Percentiles rank a stretch among this genome's conserved stretches.
Conservation (phyloP, 2,113 vertebrate genomes). For the Chrysemys picta region DNA sequence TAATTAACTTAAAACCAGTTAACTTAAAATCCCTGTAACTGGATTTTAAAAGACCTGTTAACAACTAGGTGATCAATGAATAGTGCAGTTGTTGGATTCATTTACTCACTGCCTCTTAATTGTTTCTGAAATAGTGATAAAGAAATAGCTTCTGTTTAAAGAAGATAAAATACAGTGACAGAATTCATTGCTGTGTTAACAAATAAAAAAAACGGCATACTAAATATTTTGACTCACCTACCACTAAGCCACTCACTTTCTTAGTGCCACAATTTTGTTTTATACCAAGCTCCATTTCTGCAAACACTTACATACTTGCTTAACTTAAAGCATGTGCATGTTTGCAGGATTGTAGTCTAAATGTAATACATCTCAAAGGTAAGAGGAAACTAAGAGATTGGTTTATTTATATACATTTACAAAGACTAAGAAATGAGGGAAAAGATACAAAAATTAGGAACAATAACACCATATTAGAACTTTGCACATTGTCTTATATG, state of each 20-base stretch:
- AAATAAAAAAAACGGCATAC: background rate
- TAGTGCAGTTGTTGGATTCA: background rate
- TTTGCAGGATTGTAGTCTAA: background rate
- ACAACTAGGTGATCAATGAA: background rate
- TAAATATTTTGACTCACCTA: background rate
- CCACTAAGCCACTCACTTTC: background rate
- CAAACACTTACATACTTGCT: background rate
- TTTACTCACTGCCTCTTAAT: background rate
- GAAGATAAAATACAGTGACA: background rate
- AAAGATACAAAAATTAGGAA: too few relatives aligned
- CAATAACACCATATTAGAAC: too few relatives aligned
- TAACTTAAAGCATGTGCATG: background rate
- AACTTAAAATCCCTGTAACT: background rate
- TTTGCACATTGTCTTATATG: too few relatives aligned
- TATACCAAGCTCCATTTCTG: background rate
- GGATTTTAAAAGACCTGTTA: background rate
- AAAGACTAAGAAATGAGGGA: too few relatives aligned
- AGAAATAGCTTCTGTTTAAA: background rate
- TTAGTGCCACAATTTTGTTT: background rate
- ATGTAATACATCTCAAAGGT: background rate
- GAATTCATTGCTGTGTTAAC: background rate
- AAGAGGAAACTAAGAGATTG: background rate
- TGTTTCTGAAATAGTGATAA: background rate
- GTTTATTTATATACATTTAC: background rate
- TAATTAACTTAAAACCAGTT: background rate